Evolutionary conservation across 2,797 vertebrate genomes (phyloP).

Genomic region (Rousettus madagascariensis): DNA sequence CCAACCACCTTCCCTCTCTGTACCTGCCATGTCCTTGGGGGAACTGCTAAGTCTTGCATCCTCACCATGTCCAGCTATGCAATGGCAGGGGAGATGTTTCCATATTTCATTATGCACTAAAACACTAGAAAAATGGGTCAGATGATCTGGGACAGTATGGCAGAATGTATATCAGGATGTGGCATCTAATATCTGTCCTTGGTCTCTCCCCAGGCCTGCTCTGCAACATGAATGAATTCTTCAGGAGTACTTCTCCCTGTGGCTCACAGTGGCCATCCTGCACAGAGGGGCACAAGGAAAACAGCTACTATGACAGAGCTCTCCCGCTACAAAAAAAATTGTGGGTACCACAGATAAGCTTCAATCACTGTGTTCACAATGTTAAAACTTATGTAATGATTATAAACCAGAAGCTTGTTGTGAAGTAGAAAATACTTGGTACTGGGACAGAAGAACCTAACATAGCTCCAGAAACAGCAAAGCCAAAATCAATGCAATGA

Average conservation of each 20-base stretch:
- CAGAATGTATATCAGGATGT: too few relatives aligned
- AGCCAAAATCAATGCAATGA: neutral
- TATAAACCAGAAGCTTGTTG: neutral
- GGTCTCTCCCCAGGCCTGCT: neutral
- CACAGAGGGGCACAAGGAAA: neutral
- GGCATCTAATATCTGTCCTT: neutral
- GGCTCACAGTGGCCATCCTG: neutral
- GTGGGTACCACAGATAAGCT: neutral
- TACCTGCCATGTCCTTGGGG: neutral
- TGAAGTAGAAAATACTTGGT: neutral
- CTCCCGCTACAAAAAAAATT: too few relatives aligned
- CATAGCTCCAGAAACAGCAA: neutral
- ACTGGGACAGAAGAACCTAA: neutral
- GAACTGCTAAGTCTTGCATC: neutral
- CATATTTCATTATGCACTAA: neutral
- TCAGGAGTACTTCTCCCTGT: neutral
- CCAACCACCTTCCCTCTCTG: accelerated
- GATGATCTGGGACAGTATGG: neutral
- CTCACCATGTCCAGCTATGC: neutral
- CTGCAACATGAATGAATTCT: neutral
- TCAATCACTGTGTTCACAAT: neutral
- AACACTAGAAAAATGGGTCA: neutral
- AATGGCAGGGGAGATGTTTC: neutral
- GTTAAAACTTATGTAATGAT: neutral
- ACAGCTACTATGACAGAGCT: neutral